Base-by-base conservation (phyloP, 2,888 invertebrate species). In the Polylopha cassiicola region DNA sequence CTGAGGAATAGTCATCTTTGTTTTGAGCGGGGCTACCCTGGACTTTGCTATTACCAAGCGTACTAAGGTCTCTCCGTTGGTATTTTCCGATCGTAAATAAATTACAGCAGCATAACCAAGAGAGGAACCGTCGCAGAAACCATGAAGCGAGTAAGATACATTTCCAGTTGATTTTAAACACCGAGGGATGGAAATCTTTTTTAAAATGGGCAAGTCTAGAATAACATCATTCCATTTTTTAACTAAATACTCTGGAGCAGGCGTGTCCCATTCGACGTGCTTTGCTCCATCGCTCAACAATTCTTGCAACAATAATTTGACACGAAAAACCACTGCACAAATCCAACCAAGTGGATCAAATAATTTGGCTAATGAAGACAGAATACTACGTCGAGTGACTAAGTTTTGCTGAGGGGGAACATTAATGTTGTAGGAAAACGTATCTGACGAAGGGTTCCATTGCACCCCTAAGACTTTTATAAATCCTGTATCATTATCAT, bases 391-490 rank as follows among this genome's bases (percentile, higher is more conserved):
- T 3, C 20, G 11, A 14, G 38, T 31, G n/a, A 38, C 7, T n/a
- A n/a, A n/a, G 2, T 11, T 3, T 1, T 26, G 9, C 13, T 6
- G 6, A 2, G 4, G 4, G 2, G 38, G 26, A 3, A 38, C 2
- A 6, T 21, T 33, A 2, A 39, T 2, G 1, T 10, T 4, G 14
- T 33, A 39, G 15, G 39, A 10, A 7, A 33, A 33, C 1, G 10
- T 8, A 11, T 39, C 39, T 1, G 21, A 28, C 22, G 8, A 26
- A 4, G 41, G 34, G 15, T 29, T 10, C 41, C 41, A 41, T 9
- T 34, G 41, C 2, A 41, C 23, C 9, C 41, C 41, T 8, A 34
- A 30, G 8, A 41, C 23, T 14, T 33, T 41, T 6, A 41, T 17
- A 11, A 21, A 41, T 5, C 24, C 14, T 3, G 10, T 13, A 8